Evolutionary conservation across 2,888 invertebrate genomes (phyloP), one percentile per base, ranked within the genome.

Genomic region (Rhamnusium bicolor): DNA sequence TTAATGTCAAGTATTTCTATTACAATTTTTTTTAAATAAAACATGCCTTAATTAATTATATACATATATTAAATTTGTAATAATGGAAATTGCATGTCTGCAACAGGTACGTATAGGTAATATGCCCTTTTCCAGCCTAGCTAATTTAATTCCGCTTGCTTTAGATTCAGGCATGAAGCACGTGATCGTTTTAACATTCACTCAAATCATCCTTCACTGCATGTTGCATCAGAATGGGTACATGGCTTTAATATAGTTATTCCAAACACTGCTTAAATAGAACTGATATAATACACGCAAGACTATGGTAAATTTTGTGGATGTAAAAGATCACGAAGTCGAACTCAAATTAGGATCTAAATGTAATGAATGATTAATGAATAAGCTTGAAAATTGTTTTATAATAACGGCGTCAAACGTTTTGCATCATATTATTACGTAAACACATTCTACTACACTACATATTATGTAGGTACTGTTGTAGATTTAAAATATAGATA

Each of bases 301-400:
- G 16, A 29, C 4, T 27, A 47, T 21, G 63, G 63, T 51, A 51
- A 65, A 65, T 65, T n/a, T 65, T 65, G 24, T 65, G 51, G 49
- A 63, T 49, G 51, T 65, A 14, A 29, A 19, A 8, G 27, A 7
- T 56, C 10, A 29, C 56, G 14, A 51, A 7, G 12, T 40, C 4
- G n/a, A 40, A n/a, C 12, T 40, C n/a, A 40, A 14, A 40, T 40
- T 40, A 40, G 32, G 10, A 12, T 40, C 12, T 40, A 40, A n/a
- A 14, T 40, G 4, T 40, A 40, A 40, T 40, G 40, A 49, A 16
- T 49, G 6, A 3, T n/a, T n/a, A n/a, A n/a, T n/a, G n/a, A n/a
- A n/a, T n/a, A n/a, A n/a, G 51, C 19, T 19, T 53, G 53, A 53
- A 19, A 53, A 24, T 24, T 2, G n/a, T 10, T n/a, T 21, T 12